Base-by-base conservation (phyloP, 2,113 vertebrate species). In the Hystrix cristata region DNA sequence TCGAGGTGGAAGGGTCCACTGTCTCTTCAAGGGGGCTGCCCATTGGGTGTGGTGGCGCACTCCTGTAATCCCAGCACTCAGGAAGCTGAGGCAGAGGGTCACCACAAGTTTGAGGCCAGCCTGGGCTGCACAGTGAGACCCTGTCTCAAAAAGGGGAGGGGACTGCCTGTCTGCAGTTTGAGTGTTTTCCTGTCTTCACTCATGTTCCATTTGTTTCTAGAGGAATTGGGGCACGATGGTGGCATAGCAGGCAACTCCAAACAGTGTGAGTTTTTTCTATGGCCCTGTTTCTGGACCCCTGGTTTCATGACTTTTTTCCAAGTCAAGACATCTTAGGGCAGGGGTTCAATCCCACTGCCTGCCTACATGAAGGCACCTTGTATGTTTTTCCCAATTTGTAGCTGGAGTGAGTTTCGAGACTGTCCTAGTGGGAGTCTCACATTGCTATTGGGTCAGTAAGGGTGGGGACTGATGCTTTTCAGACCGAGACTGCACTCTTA, bases 181-280 rank as follows among this genome's bases (percentile, higher is more conserved):
- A 10, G 12, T 65, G 43, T 65, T 76, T 6, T 46, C 1, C 59
- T 3, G 7, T 65, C 81, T n/a, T 64, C 0, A 0, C 6, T n/a
- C 57, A 1, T 14, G 19, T 59, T 46, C 21, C 82, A 7, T 65
- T 46, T 27, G 23, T 76, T 64, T 31, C 51, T 38, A 62, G 92
- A 85, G 81, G 76, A 57, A 55, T 38, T 88, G 43, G 78, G 59
- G 16, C 7, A 83, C n/a, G 71, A 10, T 55, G 64, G 19, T 53
- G 1, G 83, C 25, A 7, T 3, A 55, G n/a, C 21, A 62, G 51
- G 11, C 4, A 29, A 3, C 46, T 87, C 18, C 19, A 38, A 19
- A 48, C 1, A 1, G 79, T 51, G 6, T 84, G n/a, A 51, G 23
- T 12, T 2, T 7, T 79, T 53, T 31, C 27, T 31, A 5, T 1